Percentiles rank a stretch among this genome's conserved stretches.
phyloP scores from a whole-genome alignment of 2,888 invertebrate genomes.

The Papilio gigon region DNA sequence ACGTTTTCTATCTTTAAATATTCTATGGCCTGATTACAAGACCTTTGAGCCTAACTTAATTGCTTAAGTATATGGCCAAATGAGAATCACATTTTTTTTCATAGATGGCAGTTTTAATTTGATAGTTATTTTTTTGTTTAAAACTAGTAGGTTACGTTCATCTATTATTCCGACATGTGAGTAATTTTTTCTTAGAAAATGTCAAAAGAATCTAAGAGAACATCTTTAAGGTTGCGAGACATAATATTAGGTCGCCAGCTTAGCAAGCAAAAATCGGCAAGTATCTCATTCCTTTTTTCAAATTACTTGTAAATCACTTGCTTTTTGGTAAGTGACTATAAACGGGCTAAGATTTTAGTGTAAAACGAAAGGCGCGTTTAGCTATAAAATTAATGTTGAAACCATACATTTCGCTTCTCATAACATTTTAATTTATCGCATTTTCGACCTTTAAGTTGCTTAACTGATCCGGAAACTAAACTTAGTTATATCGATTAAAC shows the following conservation, averaged over 20 bases:
- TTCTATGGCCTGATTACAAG: neutral
- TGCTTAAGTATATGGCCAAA: no score
- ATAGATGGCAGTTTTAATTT: neutral
- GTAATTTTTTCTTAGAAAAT: slow-evolving; percentile 48
- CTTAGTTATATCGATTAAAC: slow-evolving; percentile 47
- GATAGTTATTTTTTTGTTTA: neutral
- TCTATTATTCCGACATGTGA: neutral
- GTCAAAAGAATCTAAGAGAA: slow-evolving; percentile 59
- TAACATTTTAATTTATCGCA: neutral
- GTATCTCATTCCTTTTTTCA: neutral
- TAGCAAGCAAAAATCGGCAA: slow-evolving; percentile 59
- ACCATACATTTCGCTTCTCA: neutral
- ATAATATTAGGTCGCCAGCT: slow-evolving; percentile 48
- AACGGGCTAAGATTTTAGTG: neutral
- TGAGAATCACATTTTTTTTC: neutral
- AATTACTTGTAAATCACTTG: neutral
- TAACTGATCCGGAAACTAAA: neutral
- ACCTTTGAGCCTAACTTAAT: neutral
- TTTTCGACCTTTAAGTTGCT: neutral
- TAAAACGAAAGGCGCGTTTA: neutral
- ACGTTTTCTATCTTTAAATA: no score
- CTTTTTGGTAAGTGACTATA: neutral
- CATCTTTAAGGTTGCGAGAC: slow-evolving; percentile 54
- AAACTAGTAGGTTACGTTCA: slow-evolving; percentile 44
- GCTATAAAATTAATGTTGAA: no score